These are phyloP conservation scores for Mus pahari DNA, from an alignment of 2,113 vertebrate species.

Conservation along the genomic window DNA sequence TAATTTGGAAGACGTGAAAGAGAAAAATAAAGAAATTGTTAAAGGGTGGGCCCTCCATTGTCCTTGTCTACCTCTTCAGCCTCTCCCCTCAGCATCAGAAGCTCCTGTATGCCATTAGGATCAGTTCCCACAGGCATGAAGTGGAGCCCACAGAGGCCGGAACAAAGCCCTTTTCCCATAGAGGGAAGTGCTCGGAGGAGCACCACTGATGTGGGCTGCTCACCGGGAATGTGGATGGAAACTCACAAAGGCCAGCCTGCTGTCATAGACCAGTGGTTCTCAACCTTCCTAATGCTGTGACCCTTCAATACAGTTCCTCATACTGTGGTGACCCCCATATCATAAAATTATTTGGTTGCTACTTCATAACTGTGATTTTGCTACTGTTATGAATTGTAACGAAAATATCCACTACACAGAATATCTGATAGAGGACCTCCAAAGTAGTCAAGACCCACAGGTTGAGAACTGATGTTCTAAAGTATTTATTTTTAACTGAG, in stretches of 20 bases:
- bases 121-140: background rate
- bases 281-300: background rate
- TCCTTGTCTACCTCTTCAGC: background rate
- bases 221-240: background rate
- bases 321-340: background rate
- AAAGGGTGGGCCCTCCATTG: background rate
- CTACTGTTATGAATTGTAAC: background rate
- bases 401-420: background rate
- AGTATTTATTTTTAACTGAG: background rate
- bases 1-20: background rate
- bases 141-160: background rate
- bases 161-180: too few relatives aligned
- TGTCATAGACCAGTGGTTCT: background rate
- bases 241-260: background rate
- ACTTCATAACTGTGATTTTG: background rate
- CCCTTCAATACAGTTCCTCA: background rate
- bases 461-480: background rate
- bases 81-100: background rate
- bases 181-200: background rate
- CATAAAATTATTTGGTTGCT: background rate
- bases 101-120: background rate
- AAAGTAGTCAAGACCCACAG: background rate
- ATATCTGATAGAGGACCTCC: background rate
- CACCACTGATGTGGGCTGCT: too few relatives aligned
- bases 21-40: background rate